Conservation (phyloP, 92 coral and sea anemone species). For the Chrysogorgia sp. region DNA sequence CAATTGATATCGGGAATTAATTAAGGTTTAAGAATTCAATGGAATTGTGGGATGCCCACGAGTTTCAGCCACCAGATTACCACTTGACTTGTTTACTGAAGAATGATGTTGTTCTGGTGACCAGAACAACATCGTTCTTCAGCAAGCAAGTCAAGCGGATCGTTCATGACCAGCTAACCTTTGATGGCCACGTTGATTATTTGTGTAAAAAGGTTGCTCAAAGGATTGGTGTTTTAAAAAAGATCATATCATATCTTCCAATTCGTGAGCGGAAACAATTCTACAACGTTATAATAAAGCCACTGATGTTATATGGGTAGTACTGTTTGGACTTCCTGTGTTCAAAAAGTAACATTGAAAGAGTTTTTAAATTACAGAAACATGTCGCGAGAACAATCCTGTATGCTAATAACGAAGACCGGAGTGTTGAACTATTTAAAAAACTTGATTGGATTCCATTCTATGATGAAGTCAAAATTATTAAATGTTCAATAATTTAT, state of each 20-base stretch:
- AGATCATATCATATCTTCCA: constrained; percentile 7
- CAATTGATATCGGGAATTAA: too few relatives aligned
- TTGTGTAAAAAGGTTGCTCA: constrained; percentile 12
- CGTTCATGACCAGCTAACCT: too few relatives aligned
- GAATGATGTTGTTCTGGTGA: too few relatives aligned
- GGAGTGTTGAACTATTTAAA: background rate
- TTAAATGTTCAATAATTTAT: too few relatives aligned
- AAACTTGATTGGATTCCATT: constrained; percentile 10
- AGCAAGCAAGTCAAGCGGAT: too few relatives aligned
- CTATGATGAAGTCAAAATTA: constrained; percentile 5
- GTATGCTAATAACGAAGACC: too few relatives aligned
- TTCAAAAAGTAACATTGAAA: background rate
- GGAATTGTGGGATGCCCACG: too few relatives aligned
- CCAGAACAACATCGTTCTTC: too few relatives aligned
- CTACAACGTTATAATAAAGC: background rate
- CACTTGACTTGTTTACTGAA: too few relatives aligned
- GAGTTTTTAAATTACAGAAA: constrained; percentile 6
- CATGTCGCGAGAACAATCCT: constrained; percentile 1
- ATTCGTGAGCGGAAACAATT: background rate
- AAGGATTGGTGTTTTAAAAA: constrained; percentile 10
- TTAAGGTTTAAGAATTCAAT: too few relatives aligned
- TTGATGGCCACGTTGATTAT: background rate
- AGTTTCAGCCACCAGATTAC: too few relatives aligned
- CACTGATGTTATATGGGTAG: background rate
- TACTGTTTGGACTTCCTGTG: background rate